Base-by-base conservation (phyloP, 2,113 vertebrate genomes). In the Albula goreensis region DNA sequence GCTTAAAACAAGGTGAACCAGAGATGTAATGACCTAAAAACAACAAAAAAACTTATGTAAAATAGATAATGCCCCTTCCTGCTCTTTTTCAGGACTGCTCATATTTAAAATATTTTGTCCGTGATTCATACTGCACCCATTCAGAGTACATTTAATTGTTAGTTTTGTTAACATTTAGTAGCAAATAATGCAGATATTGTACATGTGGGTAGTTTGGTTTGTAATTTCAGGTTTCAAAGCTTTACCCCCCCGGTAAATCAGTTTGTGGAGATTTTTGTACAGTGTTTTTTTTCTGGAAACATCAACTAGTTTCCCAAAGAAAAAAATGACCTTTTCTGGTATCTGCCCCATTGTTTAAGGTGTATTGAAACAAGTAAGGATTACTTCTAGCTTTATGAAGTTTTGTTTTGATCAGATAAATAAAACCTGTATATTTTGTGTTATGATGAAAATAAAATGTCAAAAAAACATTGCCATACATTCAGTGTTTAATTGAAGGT, bases 1-100 rank as follows among this genome's bases (percentile, higher is more conserved):
- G 94, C 95, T 97, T 99, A 97, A 97, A 97, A 99, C 97, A 99
- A 99, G 98, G 98, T 99, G 98, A 99, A 97, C 98, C 97, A 98
- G 98, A 98, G 95, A 96, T 96, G 96, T 99, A 98, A 97, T 97
- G 97, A 96, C 31, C 31, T 41, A 41, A 41, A 41, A 41, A 41
- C 31, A 41, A 41, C 96, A 81, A 83, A 91, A 66, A 78, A 53
- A 78, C 51, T 63, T 56, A 81, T 84, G 86, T 87, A 81, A 84
- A 84, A 84, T 87, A 87, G 78, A 25, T 70, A 81, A 50, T 79
- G 41, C 51, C 63, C 63, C 63, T 70, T 66, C 41, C 15, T 51
- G 57, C 77, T 78, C 78, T 15, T 87, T 87, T 83, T 85, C 48
- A 80, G 84, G 78, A 85, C 70, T 63, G 86, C 70, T 84, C 48